A percentile compares a stretch with the other conserved stretches of the same genome.
Evolutionary conservation across 2,888 invertebrate species (phyloP).

Genomic region (Zonitis immaculata): DNA sequence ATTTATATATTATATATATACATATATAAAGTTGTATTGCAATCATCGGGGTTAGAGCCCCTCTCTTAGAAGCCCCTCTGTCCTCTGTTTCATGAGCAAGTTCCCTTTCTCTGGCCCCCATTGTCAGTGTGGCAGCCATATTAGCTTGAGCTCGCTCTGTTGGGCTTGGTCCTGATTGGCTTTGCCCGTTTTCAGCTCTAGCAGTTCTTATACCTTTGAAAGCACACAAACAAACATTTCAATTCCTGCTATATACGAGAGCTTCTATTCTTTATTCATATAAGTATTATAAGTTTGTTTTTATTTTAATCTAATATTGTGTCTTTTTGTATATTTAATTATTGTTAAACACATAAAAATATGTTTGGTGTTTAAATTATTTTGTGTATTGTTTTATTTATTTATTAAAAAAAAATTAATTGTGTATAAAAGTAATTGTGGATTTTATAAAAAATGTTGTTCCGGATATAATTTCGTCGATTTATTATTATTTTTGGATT

Average conservation of each 20-base stretch:
- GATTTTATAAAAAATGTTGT: constrained; percentile 28
- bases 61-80: constrained; percentile 40
- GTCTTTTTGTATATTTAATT: no score
- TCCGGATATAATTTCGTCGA: constrained; percentile 17
- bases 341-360: constrained; percentile 21
- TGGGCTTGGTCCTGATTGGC: constrained; percentile 51
- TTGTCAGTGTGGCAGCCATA: constrained; percentile 51
- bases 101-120: constrained; percentile 49
- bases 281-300: neutral
- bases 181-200: constrained; percentile 47
- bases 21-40: constrained; percentile 26
- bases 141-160: constrained; percentile 49
- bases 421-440: constrained; percentile 23
- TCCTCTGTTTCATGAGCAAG: constrained; percentile 35
- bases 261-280: constrained; percentile 37
- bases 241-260: constrained; percentile 35
- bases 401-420: neutral
- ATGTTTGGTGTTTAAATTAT: constrained; percentile 37
- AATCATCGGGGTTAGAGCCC: constrained; percentile 42
- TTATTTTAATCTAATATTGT: no score
- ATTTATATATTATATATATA: neutral
- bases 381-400: constrained; percentile 27
- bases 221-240: constrained; percentile 29
- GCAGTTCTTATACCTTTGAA: constrained; percentile 41
- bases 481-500: constrained; percentile 5